Percentiles rank a stretch among this genome's conserved stretches.
phyloP scores from a whole-genome alignment of 2,113 vertebrate species.

The Lethenteron camtschaticum region DNA sequence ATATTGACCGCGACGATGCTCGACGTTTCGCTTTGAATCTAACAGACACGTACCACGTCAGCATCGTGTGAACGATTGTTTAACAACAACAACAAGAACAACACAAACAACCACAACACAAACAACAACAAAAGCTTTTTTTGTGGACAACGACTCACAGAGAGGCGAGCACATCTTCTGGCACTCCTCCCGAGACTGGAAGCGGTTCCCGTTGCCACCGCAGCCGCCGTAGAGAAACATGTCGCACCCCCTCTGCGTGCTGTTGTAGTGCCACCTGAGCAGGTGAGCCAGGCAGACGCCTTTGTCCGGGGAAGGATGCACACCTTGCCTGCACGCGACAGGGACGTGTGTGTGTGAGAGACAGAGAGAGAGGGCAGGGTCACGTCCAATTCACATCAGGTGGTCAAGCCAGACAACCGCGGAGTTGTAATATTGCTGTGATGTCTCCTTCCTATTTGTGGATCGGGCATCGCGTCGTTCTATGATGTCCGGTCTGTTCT shows the following conservation, averaged over 20 bases:
- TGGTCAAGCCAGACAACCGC: not conserved
- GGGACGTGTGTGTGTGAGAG: conserved; percentile 1
- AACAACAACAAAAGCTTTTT: conserved; percentile 11
- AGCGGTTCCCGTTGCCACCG: conserved; percentile 28
- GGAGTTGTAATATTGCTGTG: not conserved
- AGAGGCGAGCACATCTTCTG: conserved; percentile 10
- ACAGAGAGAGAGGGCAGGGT: not conserved
- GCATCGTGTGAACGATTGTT: too few species aligned
- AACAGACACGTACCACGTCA: too few species aligned
- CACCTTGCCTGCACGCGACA: conserved; percentile 7
- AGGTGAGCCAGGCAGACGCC: conserved; percentile 12
- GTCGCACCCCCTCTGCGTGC: conserved; percentile 16
- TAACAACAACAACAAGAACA: conserved; percentile 13
- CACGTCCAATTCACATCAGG: not conserved
- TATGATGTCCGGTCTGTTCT: conserved; percentile 14
- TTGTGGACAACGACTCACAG: too few species aligned
- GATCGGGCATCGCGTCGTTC: conserved; percentile 2
- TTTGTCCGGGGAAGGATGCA: not conserved
- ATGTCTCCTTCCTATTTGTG: not conserved
- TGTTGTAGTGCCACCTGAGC: conserved; percentile 19
- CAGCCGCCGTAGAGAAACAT: conserved; percentile 20
- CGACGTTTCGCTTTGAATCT: too few species aligned
- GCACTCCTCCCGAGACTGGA: conserved; percentile 11
- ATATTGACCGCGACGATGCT: too few species aligned
- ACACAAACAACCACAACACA: conserved; percentile 20